Conservation (phyloP, 1,140 invertebrate genomes). For the Plodia interpunctella region DNA sequence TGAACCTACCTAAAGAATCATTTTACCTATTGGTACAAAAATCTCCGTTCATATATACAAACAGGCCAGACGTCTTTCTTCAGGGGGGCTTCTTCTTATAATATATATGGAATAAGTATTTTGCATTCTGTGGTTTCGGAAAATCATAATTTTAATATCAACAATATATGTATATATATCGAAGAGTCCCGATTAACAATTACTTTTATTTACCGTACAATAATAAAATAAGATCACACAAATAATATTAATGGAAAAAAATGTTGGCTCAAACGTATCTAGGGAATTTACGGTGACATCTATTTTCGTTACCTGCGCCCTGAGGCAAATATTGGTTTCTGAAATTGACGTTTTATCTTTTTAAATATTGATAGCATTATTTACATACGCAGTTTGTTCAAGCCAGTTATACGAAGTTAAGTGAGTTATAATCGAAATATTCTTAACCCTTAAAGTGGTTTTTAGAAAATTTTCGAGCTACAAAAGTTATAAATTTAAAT, state of each 20-base stretch:
- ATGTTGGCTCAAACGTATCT: constrained; percentile 4
- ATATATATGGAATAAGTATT: neutral
- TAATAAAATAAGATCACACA: neutral
- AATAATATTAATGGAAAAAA: constrained; percentile 1
- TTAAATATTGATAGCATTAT: neutral
- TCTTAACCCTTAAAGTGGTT: too few species aligned
- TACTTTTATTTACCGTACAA: too few species aligned
- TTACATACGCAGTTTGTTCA: neutral
- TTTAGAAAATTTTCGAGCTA: too few species aligned
- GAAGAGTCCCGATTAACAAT: too few species aligned
- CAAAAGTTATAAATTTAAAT: too few species aligned
- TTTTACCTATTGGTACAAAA: too few species aligned
- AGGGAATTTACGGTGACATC: constrained; percentile 2
- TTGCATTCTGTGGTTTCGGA: neutral
- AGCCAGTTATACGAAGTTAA: neutral
- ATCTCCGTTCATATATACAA: too few species aligned
- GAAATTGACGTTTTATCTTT: constrained; percentile 1
- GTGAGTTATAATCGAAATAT: too few species aligned
- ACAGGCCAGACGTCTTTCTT: too few species aligned
- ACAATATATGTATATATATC: too few species aligned
- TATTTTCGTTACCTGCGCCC: neutral
- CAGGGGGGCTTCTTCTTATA: neutral
- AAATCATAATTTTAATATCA: too few species aligned
- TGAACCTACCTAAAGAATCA: too few species aligned
- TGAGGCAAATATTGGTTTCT: neutral